A percentile compares a stretch with the other conserved stretches of the same genome.
Evolutionary conservation across 1,140 invertebrate species (phyloP).

Genomic region (Steinernema khuongi): DNA sequence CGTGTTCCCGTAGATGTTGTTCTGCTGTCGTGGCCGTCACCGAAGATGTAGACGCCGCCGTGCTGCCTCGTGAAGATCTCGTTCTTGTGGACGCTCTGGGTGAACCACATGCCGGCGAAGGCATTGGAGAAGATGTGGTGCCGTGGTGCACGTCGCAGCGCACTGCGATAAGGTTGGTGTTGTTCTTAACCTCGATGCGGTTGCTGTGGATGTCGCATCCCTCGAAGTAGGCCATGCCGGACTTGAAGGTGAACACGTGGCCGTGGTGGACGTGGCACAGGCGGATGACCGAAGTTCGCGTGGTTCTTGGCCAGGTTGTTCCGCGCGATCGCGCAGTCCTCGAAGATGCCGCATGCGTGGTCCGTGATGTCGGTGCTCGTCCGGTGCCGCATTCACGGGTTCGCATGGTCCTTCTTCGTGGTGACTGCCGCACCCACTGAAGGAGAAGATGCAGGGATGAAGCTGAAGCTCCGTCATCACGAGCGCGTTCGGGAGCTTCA

Average conservation of each 20-base stretch:
- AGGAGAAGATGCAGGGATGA: too few relatives aligned
- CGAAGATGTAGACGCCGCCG: conserved; percentile 97
- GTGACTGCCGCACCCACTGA: conserved; percentile 91
- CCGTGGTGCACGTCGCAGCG: conserved; percentile 98
- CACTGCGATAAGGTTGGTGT: conserved; percentile 93
- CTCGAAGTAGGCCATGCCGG: conserved; percentile 85
- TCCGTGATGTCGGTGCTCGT: conserved; percentile 86
- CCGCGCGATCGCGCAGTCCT: conserved; percentile 62
- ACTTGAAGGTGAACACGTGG: conserved; percentile 95
- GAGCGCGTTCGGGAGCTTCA: conserved; percentile 95
- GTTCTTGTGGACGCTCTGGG: conserved; percentile 90
- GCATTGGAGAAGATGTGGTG: conserved; percentile 97
- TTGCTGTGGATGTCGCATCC: conserved; percentile 97
- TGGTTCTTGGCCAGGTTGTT: conserved; percentile 97
- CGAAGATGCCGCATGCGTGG: conserved; percentile 68
- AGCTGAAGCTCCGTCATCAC: conserved; percentile 92
- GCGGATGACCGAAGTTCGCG: conserved; percentile 94
- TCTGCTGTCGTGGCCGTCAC: conserved; percentile 88
- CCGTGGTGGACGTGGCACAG: conserved; percentile 97
- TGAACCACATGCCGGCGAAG: conserved; percentile 83
- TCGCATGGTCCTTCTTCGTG: conserved; percentile 81
- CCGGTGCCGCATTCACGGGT: conserved; percentile 87
- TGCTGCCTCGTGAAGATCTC: conserved; percentile 97
- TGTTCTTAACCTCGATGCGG: conserved; percentile 86
- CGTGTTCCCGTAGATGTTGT: conserved; percentile 97